Base-by-base conservation (phyloP, 1,140 invertebrate genomes). In the Condylostylus longicornis region DNA sequence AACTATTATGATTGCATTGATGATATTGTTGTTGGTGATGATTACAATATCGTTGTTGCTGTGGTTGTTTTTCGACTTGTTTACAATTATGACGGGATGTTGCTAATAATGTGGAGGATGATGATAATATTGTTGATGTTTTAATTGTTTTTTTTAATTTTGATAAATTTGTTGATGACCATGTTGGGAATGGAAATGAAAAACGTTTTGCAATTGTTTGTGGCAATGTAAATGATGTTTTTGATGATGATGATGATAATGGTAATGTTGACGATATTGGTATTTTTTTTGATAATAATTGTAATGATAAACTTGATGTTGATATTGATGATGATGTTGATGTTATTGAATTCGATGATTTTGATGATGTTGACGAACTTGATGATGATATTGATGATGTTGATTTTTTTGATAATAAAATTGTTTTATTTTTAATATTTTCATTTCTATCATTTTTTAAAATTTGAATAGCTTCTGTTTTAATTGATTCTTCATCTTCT, bases 401-500 rank as follows among this genome's bases (percentile, higher is more conserved):
- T 13, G 35, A 37, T 35, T 44, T 42, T 53, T 32, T 42, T 47
- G 42, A 31, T 12, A 41, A 32, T 18, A 7, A 25, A 25, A 7
- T 7, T 25, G 22, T 8, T 25, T 12, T 38, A 37, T 28, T 18
- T 37, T 3, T 40, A 33, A 4, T 25, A 33, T 15, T 46, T 36
- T 15, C 29, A 41, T 35, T 21, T 36, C 18, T 38, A 44, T 34
- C 33, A 35, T 37, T 13, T 42, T 40, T 38, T 53, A 51, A 42
- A 53, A 53, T 42, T 41, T 53, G 6, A 46, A 46, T 22, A 53
- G 50, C 6, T 50, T 50, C 18, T 23, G 43, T 13, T 50, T 45
- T n/a, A 53, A 36, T 29, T 53, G 53, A 27, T 53, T 53, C 40
- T 53, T 33, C 18, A 53, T 38, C 12, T 49, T 46, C 9, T 47